Evolutionary conservation across 2,888 invertebrate species (phyloP).

Genomic region (Tetheella fluctuosa): DNA sequence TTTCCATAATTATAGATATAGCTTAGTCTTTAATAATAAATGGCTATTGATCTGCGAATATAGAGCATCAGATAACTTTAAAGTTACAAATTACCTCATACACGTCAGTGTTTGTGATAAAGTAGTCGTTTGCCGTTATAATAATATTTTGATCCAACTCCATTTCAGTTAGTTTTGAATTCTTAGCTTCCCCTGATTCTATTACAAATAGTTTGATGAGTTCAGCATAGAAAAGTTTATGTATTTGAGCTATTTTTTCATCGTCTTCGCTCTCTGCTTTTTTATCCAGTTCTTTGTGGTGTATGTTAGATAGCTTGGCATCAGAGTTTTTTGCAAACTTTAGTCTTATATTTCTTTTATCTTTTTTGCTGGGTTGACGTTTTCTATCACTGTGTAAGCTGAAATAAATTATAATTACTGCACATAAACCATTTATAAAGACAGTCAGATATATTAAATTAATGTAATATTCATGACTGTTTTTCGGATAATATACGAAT

Average conservation of each 20-base stretch:
- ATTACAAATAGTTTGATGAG: conserved; percentile 72
- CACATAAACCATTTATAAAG: too few relatives aligned
- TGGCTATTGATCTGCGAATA: not conserved
- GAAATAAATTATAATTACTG: conserved; percentile 18
- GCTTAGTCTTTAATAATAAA: not conserved
- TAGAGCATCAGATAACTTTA: not conserved
- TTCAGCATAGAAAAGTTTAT: conserved; percentile 69
- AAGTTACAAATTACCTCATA: conserved; percentile 75
- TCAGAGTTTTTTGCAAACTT: conserved; percentile 21
- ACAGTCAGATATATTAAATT: too few relatives aligned
- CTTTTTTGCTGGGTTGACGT: conserved; percentile 43
- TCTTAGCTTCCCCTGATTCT: conserved; percentile 56
- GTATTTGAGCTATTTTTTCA: conserved; percentile 51
- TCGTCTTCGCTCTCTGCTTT: conserved; percentile 35
- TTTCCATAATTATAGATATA: not conserved
- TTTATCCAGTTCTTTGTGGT: conserved; percentile 33
- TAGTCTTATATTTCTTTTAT: conserved; percentile 17
- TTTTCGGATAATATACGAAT: not conserved
- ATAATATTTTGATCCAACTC: conserved; percentile 74
- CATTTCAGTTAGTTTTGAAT: conserved; percentile 56
- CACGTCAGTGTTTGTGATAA: conserved; percentile 79
- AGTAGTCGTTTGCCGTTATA: conserved; percentile 72
- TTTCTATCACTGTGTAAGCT: conserved; percentile 61
- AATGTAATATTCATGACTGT: too few relatives aligned
- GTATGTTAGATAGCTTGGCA: conserved; percentile 25